Percentiles rank a stretch among this genome's conserved stretches.
Evolutionary conservation across 1,140 invertebrate species (phyloP).

Genomic region (Diachasmimorpha longicaudata): DNA sequence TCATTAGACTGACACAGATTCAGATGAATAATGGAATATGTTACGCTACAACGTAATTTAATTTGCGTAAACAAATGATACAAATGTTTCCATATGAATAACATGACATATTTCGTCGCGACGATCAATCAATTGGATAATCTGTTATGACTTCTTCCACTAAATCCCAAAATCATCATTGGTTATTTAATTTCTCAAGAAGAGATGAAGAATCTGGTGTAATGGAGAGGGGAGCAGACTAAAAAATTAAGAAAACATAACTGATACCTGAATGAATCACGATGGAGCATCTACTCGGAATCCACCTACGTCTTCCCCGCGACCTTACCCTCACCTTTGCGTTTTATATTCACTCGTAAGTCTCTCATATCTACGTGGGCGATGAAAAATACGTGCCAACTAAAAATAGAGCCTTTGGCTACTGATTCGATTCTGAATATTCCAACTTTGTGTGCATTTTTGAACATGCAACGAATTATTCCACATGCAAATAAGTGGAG

Average conservation of each 20-base stretch:
- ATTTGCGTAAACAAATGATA: too few relatives aligned
- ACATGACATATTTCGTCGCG: too few relatives aligned
- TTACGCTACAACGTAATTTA: too few relatives aligned
- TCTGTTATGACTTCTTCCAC: too few relatives aligned
- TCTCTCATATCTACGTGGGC: background rate
- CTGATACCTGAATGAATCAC: slow-evolving; percentile 10
- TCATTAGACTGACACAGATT: too few relatives aligned
- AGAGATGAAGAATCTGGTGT: background rate
- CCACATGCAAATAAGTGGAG: background rate
- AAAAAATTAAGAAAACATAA: background rate
- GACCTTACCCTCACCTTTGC: slow-evolving; percentile 27
- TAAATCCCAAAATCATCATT: background rate
- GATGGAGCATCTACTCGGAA: background rate
- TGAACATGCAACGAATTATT: background rate
- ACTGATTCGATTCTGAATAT: background rate
- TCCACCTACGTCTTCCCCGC: slow-evolving; percentile 12
- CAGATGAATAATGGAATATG: too few relatives aligned
- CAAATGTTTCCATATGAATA: too few relatives aligned
- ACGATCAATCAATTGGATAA: too few relatives aligned
- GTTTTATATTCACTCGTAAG: background rate
- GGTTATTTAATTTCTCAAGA: background rate
- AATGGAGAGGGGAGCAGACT: too few relatives aligned
- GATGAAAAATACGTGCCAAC: background rate
- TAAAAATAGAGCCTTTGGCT: background rate
- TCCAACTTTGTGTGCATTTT: background rate